phyloP scores from a whole-genome alignment of 2,888 invertebrate genomes.

The Loripinus fragilis region DNA sequence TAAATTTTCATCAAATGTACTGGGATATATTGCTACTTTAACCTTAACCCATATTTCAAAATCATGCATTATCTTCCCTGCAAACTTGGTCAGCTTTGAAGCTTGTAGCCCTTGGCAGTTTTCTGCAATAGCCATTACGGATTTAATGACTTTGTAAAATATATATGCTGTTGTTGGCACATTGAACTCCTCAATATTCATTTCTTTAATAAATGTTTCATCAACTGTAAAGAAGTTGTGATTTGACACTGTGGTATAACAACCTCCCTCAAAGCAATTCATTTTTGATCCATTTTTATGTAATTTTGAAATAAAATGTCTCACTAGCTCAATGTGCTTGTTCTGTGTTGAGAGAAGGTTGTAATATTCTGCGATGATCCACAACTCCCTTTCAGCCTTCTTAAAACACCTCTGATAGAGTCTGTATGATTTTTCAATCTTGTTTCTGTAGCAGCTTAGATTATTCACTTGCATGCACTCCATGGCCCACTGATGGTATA shows the following conservation, averaged over 20 bases:
- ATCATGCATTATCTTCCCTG: background rate
- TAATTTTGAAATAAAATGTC: slow-evolving; percentile 13
- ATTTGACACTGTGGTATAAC: slow-evolving; percentile 7
- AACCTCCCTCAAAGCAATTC: background rate
- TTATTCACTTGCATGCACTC: background rate
- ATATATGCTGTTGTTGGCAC: slow-evolving; percentile 18
- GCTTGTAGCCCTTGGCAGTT: background rate
- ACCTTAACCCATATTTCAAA: background rate
- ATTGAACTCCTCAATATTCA: background rate
- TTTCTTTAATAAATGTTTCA: background rate
- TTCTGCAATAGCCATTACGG: background rate
- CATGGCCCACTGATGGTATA: slow-evolving; percentile 21
- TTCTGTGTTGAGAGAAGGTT: slow-evolving; percentile 10
- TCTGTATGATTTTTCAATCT: background rate
- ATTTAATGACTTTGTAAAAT: slow-evolving; percentile 16
- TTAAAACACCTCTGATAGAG: background rate
- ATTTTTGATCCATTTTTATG: background rate
- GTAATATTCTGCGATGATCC: slow-evolving; percentile 23
- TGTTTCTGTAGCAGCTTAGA: background rate
- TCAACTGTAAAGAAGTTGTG: slow-evolving; percentile 19
- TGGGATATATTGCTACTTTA: background rate
- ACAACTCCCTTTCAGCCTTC: background rate
- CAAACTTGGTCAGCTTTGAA: background rate
- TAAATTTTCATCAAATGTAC: background rate
- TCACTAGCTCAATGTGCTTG: background rate